Evolutionary conservation across 1,140 invertebrate species (phyloP), one percentile per base, ranked within the genome.

Genomic region (Halictus rubicundus): DNA sequence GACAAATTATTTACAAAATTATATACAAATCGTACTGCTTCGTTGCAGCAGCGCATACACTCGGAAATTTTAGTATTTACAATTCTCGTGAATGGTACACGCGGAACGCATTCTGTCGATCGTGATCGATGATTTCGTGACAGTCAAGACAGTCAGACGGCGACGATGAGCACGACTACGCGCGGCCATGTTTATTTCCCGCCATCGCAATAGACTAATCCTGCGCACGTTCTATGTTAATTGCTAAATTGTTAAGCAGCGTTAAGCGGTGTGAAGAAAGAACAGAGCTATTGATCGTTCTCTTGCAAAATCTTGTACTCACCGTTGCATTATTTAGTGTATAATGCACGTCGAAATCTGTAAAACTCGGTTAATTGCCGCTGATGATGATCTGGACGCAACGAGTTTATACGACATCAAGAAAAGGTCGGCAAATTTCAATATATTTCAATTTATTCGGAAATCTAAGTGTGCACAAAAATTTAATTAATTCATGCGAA

Each of bases 111-210:
- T 23, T 12, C 0, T 21, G 19, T 61, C 16, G n/a, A 52, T 19
- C 10, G 14, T 27, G 23, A 57, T 19, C 19, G 46, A 57, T 27
- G 16, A 1, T 57, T 7, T 57, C n/a, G n/a, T 65, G 21, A 27
- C 25, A 42, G 25, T 61, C 14, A 7, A n/a, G 4, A 32, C 32
- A 32, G 32, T 32, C 32, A 8, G 61, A 66, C 46, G 63, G 16
- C 49, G 52, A 75, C 63, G 73, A 75, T 68, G 73, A 68, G 52
- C 63, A 68, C 73, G 73, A 75, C 64, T 68, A 54, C n/a, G 5
- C 59, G 23, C 27, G 39, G 10, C 2, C 49, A 54, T 32, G 5
- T 21, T 32, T 27, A 21, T 21, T n/a, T 63, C 25, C 25, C 14
- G 14, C 25, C 21, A 21, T 42, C 23, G 23, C 32, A 6, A 16